Base-by-base conservation (phyloP, 2,888 invertebrate species). In the Agrochola macilenta region DNA sequence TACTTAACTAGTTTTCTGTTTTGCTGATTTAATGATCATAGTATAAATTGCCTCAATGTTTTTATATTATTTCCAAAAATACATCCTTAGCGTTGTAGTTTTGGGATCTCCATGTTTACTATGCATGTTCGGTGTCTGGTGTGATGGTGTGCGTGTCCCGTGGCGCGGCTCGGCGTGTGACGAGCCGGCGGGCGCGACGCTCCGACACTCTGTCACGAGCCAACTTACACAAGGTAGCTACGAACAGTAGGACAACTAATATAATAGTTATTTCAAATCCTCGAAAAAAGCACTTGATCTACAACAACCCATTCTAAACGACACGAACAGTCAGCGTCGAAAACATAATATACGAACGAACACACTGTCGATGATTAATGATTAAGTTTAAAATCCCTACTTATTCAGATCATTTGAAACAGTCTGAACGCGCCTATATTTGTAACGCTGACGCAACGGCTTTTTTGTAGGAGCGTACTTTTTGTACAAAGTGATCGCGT, bases 171-270 rank as follows among this genome's bases (percentile, higher is more conserved):
- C 5, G 76, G 76, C 75, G 61, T 17, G 79, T 77, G 80, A 61
- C 80, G 54, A 69, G 71, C 43, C 12, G 71, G 77, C 79, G 80
- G 71, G 77, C 79, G 80, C 80, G 35, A 46, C 71, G 52, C 79
- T 43, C 26, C 60, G 61, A 61, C 80, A 79, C 80, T 69, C 61
- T 71, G 77, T 70, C 77, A 71, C n/a, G 61, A 71, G 71, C 61
- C 46, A 61, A 26, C 52, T 17, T 23, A 35, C 54, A 46, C 54
- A 52, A 12, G 3, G 17, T 23, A 35, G 61, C 17, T 26, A 9
- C 7, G 0, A 12, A 26, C 71, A 79, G 61, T 46, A 14, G 39
- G 4, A 61, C 60, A 35, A 70, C 39, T 39, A 30, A 60, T 30
- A 14, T 9, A 68, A 23, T 14, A 23, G 2, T 23, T 9, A 30